Percentiles rank a stretch among this genome's conserved stretches.
phyloP scores from a whole-genome alignment of 64 coral and sea anemone species.

The Montipora capricornis region DNA sequence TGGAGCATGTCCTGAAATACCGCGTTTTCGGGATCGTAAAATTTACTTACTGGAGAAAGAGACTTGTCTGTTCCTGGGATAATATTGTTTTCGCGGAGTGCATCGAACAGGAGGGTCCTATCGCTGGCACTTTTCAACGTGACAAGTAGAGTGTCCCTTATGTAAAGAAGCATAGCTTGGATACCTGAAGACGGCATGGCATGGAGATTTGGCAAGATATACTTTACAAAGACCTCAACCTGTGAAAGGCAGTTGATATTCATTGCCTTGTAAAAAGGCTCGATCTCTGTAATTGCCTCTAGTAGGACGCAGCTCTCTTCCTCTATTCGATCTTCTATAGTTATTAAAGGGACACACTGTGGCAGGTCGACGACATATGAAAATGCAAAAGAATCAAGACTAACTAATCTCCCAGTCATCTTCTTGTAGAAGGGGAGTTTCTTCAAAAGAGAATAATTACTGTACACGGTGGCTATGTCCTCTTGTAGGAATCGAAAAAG shows the following conservation, averaged over 20 bases:
- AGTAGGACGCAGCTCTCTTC: slow-evolving; percentile 81
- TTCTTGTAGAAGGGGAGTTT: slow-evolving; percentile 82
- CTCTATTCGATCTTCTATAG: slow-evolving; percentile 77
- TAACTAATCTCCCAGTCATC: slow-evolving; percentile 66
- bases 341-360: slow-evolving; percentile 56
- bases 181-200: slow-evolving; percentile 57
- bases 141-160: slow-evolving; percentile 75
- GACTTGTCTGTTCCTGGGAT: slow-evolving; percentile 49
- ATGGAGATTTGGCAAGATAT: slow-evolving; percentile 86
- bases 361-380: slow-evolving; percentile 73
- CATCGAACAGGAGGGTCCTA: slow-evolving; percentile 57
- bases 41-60: slow-evolving; percentile 55
- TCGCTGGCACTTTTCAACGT: slow-evolving; percentile 74
- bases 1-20: slow-evolving; percentile 85
- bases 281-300: slow-evolving; percentile 77
- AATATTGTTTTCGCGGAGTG: slow-evolving; percentile 70
- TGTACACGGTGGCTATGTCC: slow-evolving; percentile 87
- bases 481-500: slow-evolving; percentile 88
- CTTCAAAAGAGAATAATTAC: slow-evolving; percentile 74
- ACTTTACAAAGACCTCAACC: slow-evolving; percentile 92
- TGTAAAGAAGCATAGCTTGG: slow-evolving; percentile 66
- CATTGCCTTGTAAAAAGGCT: slow-evolving; percentile 79
- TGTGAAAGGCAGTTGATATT: slow-evolving; percentile 78
- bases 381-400: slow-evolving; percentile 62
- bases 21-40: slow-evolving; percentile 83